A percentile compares a stretch with the other conserved stretches of the same genome.
phyloP scores from a whole-genome alignment of 2,888 invertebrate genomes.

The Peribatodes rhomboidaria region DNA sequence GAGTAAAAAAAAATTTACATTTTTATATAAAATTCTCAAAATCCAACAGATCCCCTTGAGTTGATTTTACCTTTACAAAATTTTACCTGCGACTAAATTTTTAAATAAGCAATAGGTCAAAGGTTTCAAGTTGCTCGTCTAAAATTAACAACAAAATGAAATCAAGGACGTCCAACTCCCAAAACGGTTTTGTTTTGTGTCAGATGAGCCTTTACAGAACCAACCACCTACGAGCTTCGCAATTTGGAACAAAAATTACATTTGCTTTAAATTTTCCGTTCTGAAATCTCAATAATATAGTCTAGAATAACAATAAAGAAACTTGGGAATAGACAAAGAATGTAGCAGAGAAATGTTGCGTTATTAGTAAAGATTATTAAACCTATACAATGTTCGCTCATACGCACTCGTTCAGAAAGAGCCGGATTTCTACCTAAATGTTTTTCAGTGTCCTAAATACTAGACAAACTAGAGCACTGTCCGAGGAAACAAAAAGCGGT shows the following conservation, averaged over 20 bases:
- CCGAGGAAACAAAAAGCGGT: conserved; percentile 12
- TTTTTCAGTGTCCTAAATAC: conserved; percentile 19
- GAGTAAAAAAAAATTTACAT: not conserved
- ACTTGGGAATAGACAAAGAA: no score
- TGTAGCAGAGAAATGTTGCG: no score
- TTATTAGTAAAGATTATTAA: no score
- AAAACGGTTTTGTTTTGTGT: not conserved
- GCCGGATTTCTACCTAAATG: not conserved
- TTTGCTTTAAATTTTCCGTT: conserved; percentile 1
- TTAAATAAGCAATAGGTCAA: conserved; percentile 4
- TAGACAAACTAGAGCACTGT: conserved; percentile 15
- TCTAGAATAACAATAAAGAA: not conserved
- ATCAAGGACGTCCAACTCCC: not conserved
- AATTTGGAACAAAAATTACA: not conserved
- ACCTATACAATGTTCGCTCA: no score
- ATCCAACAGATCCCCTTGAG: not conserved
- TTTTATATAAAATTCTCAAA: not conserved
- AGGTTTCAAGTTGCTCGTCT: not conserved
- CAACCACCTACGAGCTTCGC: not conserved
- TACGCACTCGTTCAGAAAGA: not conserved
- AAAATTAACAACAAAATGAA: conserved; percentile 12
- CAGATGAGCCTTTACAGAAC: not conserved
- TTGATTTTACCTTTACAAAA: conserved; percentile 5
- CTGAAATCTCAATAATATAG: not conserved
- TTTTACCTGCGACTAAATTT: conserved; percentile 9